Evolutionary conservation across 2,113 vertebrate species (phyloP).

Genomic region (Brevimyrus niger): DNA sequence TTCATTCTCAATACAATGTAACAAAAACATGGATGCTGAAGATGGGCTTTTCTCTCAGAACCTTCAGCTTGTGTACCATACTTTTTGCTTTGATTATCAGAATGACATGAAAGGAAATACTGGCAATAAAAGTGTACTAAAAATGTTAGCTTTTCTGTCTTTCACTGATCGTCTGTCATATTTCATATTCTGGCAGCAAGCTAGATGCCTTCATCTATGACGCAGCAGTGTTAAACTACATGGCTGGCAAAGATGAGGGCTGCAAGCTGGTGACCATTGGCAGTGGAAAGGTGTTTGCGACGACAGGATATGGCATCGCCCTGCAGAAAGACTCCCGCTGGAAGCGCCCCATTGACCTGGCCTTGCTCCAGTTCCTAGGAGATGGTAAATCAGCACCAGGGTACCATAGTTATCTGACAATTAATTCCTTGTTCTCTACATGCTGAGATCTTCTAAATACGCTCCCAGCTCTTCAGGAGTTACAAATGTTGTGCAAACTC

Average conservation of each 20-base stretch:
- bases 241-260: slow-evolving; percentile 95
- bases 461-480: background rate
- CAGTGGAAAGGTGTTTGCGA: slow-evolving; percentile 94
- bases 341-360: slow-evolving; percentile 90
- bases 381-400: slow-evolving; percentile 65
- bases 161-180: background rate
- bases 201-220: slow-evolving; percentile 96
- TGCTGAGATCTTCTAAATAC: slow-evolving; percentile 22
- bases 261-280: slow-evolving; percentile 98
- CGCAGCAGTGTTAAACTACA: slow-evolving; percentile 93
- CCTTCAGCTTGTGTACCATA: background rate
- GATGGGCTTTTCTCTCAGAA: background rate
- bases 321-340: slow-evolving; percentile 91
- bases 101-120: background rate
- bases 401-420: slow-evolving; percentile 30
- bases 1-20: background rate
- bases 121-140: background rate
- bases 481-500: background rate
- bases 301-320: slow-evolving; percentile 92
- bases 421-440: slow-evolving; percentile 48
- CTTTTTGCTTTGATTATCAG: background rate
- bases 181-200: slow-evolving; percentile 60
- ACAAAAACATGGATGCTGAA: background rate
- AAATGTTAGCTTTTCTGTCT: too few species aligned
- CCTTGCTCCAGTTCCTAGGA: slow-evolving; percentile 90